These are phyloP conservation scores for Valencia hispanica DNA, from an alignment of 2,797 vertebrate genomes.

Conservation along the genomic window DNA sequence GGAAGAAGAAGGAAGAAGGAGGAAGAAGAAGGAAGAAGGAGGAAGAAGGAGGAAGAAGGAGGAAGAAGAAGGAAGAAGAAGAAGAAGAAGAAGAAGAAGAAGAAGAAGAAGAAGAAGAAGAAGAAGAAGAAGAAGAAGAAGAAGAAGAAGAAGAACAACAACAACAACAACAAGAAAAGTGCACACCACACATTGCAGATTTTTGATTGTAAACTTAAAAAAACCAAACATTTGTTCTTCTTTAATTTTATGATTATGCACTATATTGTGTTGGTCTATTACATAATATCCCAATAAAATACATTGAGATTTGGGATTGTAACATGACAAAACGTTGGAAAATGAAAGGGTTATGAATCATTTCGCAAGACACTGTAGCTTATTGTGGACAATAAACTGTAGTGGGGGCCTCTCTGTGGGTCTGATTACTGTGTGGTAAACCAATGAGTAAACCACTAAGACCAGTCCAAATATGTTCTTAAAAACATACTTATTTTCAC, in stretches of 20 bases:
- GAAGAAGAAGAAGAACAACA: not conserved
- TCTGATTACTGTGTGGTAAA: slow-evolving; percentile 41
- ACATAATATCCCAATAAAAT: not conserved
- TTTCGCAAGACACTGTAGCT: not conserved
- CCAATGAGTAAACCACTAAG: slow-evolving; percentile 37
- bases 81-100: too few species aligned
- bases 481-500: slow-evolving; percentile 33
- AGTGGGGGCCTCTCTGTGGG: slow-evolving; percentile 31
- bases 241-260: not conserved
- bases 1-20: not conserved
- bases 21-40: not conserved
- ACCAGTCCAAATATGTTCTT: slow-evolving; percentile 41
- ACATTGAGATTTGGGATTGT: not conserved
- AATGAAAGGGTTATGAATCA: not conserved
- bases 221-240: not conserved
- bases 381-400: slow-evolving; percentile 9
- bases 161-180: too few species aligned
- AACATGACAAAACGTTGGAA: not conserved
- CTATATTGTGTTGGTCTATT: not conserved
- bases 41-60: too few species aligned
- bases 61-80: not conserved
- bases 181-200: not conserved
- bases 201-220: not conserved
- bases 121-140: too few species aligned
- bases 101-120: not conserved